Evolutionary conservation across 2,888 invertebrate genomes (phyloP), one percentile per base, ranked within the genome.

Genomic region (Cryptocephalus moraei): DNA sequence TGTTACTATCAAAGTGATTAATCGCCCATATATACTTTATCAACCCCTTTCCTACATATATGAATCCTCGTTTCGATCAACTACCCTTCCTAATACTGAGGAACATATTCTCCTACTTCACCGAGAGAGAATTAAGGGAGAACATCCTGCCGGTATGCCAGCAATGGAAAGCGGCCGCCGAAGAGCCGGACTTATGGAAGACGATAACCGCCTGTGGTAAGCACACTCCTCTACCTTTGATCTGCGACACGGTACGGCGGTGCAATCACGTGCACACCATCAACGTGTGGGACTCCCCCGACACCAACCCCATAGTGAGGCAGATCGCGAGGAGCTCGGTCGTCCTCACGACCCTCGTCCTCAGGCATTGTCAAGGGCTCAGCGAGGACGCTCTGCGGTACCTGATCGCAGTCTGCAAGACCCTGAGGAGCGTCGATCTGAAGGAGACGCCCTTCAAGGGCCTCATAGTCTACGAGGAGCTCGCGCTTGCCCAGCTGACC

Each of bases 81-180:
- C 32, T 55, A 22, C 51, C 55, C 9, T 32, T 34, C 22, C 8
- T 45, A 2, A 41, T 55, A 8, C 41, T 55, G 1, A 11, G 50
- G 4, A 48, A 46, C 9, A 53, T 55, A 32, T 55, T 55, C 32
- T 32, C 46, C 33, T 42, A 51, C 39, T 51, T 55, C 14, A 32
- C 43, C 32, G 51, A 53, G 44, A 43, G 47, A 4, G 55, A 55
- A 33, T 43, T 55, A 10, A 38, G 44, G 36, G 49, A 13, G 10
- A 46, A 8, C n/a, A 50, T 55, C 33, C 49, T 48, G n/a, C 49
- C 46, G 8, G 55, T 55, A 1, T 55, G 52, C 34, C 52, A 55
- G 36, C 49, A 49, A 43, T 55, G 55, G 55, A 42, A 50, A 33
- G 36, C 32, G 8, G 49, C 38, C 1, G 53, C 51, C 3, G 53